Percentiles rank a stretch among this genome's conserved stretches.
These are phyloP conservation scores for Oreochromis tanganicae DNA, from an alignment of 2,113 vertebrate species.

Conservation along the genomic window DNA sequence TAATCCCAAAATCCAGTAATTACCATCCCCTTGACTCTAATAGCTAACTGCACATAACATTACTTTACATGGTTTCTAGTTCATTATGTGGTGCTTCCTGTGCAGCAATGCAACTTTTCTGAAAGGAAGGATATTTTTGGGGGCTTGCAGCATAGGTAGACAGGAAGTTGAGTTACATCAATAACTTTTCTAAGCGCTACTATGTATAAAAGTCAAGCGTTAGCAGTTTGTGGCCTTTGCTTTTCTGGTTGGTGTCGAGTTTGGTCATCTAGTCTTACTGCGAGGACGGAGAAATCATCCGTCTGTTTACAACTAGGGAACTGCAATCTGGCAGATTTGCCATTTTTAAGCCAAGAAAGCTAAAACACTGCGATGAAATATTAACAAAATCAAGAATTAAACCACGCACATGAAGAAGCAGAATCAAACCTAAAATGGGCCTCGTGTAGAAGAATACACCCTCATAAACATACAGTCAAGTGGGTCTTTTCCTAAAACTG, in stretches of 20 bases:
- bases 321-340: neutral
- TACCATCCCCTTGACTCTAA: neutral
- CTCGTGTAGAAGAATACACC: neutral
- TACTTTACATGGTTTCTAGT: neutral
- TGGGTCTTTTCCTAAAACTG: conserved; percentile 8
- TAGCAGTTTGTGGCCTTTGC: neutral
- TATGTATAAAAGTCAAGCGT: neutral
- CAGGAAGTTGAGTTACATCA: neutral
- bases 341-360: accelerated
- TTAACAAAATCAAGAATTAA: neutral
- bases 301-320: neutral
- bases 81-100: neutral
- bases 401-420: neutral
- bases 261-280: neutral
- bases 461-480: neutral
- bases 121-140: neutral
- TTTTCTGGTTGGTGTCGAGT: neutral
- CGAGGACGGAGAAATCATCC: neutral
- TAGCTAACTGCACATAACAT: neutral
- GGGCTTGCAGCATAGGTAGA: neutral
- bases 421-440: neutral
- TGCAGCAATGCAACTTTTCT: neutral
- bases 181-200: neutral
- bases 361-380: neutral
- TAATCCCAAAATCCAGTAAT: neutral